A percentile compares a stretch with the other conserved stretches of the same genome.
Evolutionary conservation across 2,888 invertebrate species (phyloP).

Genomic region (Dinocampus coccinellae): DNA sequence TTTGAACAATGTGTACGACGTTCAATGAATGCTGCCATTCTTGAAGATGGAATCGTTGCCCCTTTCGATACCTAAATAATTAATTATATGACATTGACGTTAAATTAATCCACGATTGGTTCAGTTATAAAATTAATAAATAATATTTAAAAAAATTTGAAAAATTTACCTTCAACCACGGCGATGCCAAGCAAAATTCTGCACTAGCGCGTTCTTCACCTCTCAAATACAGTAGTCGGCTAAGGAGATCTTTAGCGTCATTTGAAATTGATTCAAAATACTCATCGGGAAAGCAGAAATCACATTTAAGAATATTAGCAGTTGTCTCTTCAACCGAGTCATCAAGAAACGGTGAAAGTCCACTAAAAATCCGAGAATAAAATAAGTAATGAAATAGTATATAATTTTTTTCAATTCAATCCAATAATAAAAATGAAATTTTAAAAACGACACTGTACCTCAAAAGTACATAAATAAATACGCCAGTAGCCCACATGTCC

Average conservation of each 20-base stretch:
- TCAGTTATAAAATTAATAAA: too few relatives aligned
- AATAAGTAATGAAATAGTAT: too few relatives aligned
- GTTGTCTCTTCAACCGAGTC: conserved; percentile 88
- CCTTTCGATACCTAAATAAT: conserved; percentile 61
- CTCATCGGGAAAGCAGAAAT: conserved; percentile 86
- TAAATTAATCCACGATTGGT: background rate
- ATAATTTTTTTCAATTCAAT: too few relatives aligned
- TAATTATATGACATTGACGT: background rate
- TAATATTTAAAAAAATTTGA: too few relatives aligned
- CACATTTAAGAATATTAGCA: conserved; percentile 84
- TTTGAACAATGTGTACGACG: conserved; percentile 65
- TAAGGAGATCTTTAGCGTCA: conserved; percentile 78
- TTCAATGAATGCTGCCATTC: conserved; percentile 66
- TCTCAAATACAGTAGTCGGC: conserved; percentile 75
- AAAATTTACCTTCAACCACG: conserved; percentile 69
- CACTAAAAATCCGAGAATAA: conserved; percentile 71
- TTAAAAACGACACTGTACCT: conserved; percentile 72
- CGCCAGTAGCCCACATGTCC: conserved; percentile 87
- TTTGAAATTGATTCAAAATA: conserved; percentile 79
- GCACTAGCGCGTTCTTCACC: conserved; percentile 72
- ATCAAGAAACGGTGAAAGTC: conserved; percentile 85
- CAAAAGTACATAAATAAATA: conserved; percentile 82
- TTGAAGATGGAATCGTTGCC: conserved; percentile 63
- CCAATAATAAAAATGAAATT: background rate
- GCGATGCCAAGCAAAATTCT: conserved; percentile 67